Evolutionary conservation across 2,888 invertebrate genomes (phyloP).

Genomic region (Stratiomys singularior): DNA sequence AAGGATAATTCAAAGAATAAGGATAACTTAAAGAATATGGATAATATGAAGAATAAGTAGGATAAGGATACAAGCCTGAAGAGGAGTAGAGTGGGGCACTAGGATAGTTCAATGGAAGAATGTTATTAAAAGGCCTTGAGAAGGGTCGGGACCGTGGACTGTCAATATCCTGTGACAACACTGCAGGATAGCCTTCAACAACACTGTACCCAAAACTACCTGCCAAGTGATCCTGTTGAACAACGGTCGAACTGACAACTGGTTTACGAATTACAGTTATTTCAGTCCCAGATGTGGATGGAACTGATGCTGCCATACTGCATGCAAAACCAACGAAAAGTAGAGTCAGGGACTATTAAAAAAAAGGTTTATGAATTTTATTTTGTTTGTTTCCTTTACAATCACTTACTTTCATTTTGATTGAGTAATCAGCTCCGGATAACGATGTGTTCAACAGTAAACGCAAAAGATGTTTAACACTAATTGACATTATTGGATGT

Average conservation of each 20-base stretch:
- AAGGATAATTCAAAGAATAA: background rate
- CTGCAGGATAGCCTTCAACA: conserved; percentile 65
- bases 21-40: background rate
- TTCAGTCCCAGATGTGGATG: conserved; percentile 22
- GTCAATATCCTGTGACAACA: conserved; percentile 62
- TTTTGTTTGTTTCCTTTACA: background rate
- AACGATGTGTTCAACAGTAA: too few species aligned
- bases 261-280: conserved; percentile 50
- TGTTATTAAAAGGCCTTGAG: background rate
- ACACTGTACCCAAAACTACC: conserved; percentile 68
- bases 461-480: too few species aligned
- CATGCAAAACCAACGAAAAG: conserved; percentile 19
- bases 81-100: background rate
- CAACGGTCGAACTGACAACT: conserved; percentile 65
- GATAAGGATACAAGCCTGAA: background rate
- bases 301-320: conserved; percentile 14
- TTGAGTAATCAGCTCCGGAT: too few species aligned
- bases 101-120: background rate
- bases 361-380: background rate
- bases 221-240: conserved; percentile 66
- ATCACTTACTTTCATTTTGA: conserved; percentile 30
- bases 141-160: background rate
- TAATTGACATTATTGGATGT: too few species aligned
- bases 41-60: background rate
- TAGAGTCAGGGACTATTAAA: background rate